Conservation (phyloP, 1,140 invertebrate species). For the Teleogryllus occipitalis region DNA sequence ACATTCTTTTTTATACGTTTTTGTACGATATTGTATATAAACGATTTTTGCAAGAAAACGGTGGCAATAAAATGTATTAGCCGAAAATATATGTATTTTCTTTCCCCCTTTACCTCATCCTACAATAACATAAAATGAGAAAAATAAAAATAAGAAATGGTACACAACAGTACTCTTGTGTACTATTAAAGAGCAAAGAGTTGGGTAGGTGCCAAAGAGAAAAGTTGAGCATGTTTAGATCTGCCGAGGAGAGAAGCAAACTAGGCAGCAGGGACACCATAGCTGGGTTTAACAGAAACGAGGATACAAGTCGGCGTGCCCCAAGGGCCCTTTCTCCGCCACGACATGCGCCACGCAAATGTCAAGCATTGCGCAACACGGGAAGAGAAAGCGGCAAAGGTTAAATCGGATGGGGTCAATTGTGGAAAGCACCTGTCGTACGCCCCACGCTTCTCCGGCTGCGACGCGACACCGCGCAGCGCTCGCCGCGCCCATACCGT, state of each 20-base stretch:
- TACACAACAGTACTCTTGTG: too few species aligned
- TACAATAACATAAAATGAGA: not conserved
- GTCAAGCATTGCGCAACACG: not conserved
- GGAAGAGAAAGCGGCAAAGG: not conserved
- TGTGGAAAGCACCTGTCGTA: not conserved
- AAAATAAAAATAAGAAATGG: too few species aligned
- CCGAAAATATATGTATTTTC: not conserved
- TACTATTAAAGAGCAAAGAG: too few species aligned
- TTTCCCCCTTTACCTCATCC: not conserved
- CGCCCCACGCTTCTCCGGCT: not conserved
- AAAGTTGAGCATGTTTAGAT: too few species aligned
- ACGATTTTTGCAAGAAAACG: slow-evolving; percentile 4
- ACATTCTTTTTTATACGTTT: slow-evolving; percentile 6
- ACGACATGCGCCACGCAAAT: not conserved
- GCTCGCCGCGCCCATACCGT: not conserved
- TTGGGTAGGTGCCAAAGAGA: too few species aligned
- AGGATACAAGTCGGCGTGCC: too few species aligned
- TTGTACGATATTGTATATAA: slow-evolving; percentile 6
- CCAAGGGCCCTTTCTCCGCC: not conserved
- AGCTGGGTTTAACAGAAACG: too few species aligned
- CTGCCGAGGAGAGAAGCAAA: too few species aligned
- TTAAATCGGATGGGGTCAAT: not conserved
- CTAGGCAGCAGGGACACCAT: too few species aligned
- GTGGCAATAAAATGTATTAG: slow-evolving; percentile 5
- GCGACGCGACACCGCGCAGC: too few species aligned